Evolutionary conservation across 1,140 invertebrate genomes (phyloP).

Genomic region (Caenorhabditis latens): DNA sequence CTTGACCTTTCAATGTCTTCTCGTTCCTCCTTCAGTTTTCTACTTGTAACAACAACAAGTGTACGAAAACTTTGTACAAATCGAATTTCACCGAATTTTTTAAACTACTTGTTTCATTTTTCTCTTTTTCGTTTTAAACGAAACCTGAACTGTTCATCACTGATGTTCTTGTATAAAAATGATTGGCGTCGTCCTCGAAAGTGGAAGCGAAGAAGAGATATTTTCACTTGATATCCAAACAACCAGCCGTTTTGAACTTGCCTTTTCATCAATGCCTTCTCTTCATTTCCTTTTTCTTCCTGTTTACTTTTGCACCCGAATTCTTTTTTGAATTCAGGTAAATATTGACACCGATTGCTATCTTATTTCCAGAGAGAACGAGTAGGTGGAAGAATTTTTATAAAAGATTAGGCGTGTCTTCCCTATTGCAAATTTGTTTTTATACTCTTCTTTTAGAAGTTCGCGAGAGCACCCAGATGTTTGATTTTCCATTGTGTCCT

Average conservation of each 20-base stretch:
- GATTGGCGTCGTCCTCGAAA: not conserved
- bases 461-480: slow-evolving; percentile 48
- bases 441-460: not conserved
- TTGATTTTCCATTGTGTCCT: not conserved
- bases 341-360: slow-evolving; percentile 29
- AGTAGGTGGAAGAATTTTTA: slow-evolving; percentile 26
- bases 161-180: slow-evolving; percentile 4
- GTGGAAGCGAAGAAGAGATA: not conserved
- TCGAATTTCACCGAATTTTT: slow-evolving; percentile 39
- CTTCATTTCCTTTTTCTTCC: not conserved
- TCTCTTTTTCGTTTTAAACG: not conserved
- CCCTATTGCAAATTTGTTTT: slow-evolving; percentile 38
- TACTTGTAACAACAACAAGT: slow-evolving; percentile 36
- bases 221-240: slow-evolving; percentile 38
- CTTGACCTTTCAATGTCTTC: slow-evolving; percentile 24
- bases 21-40: not conserved
- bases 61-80: slow-evolving; percentile 7
- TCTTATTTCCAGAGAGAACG: slow-evolving; percentile 11
- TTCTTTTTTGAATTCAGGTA: slow-evolving; percentile 32
- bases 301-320: slow-evolving; percentile 37
- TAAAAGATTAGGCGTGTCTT: slow-evolving; percentile 47
- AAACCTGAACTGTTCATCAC: not conserved
- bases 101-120: slow-evolving; percentile 11
- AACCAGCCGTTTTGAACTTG: slow-evolving; percentile 13
- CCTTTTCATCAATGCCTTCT: not conserved